Conservation (phyloP, 2,888 invertebrate genomes). For the Lycocerus yunnanus region DNA sequence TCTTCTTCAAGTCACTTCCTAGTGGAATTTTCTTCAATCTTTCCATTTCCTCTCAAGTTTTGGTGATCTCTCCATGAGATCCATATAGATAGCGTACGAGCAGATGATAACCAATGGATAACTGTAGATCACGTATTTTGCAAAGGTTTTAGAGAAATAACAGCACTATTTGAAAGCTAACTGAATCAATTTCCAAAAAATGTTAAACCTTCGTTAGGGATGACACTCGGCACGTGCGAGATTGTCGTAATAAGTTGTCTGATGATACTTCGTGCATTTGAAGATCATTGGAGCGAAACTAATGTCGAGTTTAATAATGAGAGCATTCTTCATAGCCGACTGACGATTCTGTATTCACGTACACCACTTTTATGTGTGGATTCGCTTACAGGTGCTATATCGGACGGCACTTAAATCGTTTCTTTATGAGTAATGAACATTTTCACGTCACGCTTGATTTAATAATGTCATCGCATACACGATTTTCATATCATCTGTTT, state of each 20-base stretch:
- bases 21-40: no score
- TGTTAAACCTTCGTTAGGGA: neutral
- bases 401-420: neutral
- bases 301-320: conserved; percentile 14
- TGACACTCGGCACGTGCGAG: neutral
- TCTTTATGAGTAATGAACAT: neutral
- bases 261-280: neutral
- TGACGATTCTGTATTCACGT: conserved; percentile 5
- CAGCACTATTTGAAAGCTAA: no score
- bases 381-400: neutral
- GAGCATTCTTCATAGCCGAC: conserved; percentile 7
- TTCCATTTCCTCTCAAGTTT: no score
- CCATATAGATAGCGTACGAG: no score
- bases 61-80: no score
- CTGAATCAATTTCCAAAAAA: no score
- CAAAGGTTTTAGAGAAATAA: no score
- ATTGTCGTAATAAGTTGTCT: conserved; percentile 5
- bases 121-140: no score
- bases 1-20: no score
- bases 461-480: neutral
- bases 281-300: conserved; percentile 12
- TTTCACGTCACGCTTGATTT: neutral
- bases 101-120: no score
- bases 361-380: neutral
- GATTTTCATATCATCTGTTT: neutral